Base-by-base conservation (phyloP, 2,113 vertebrate genomes). In the Oryzias woworae region DNA sequence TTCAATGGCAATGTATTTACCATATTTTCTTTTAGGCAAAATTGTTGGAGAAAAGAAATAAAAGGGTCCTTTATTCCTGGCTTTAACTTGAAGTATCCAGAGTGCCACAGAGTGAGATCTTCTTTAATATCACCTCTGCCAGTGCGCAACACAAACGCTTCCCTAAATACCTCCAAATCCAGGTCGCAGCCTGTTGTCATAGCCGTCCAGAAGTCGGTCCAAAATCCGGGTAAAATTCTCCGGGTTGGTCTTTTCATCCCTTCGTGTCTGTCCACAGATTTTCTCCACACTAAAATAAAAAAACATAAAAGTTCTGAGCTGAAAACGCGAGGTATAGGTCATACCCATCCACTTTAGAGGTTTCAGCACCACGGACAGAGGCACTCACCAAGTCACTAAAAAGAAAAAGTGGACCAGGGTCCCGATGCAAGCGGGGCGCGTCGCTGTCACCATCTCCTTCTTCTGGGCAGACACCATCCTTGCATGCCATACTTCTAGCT, bases 191-290 rank as follows among this genome's bases (percentile, higher is more conserved):
- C 97, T 93, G 93, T 95, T 98, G 92, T 98, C 97, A 90, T 98
- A 98, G 61, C 96, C 96, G 87, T 98, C 95, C 89, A 98, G 91
- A 81, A 98, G 95, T 88, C 94, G 91, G 90, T 98, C 96, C 85
- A 98, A 87, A 87, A 98, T 98, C 62, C 92, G 94, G 36, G 97
- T 98, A 88, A 98, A 98, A 96, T 98, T 98, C 88, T 96, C 95
- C 52, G 95, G 94, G 75, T 94, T 93, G 65, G 96, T 89, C 92
- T 92, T 94, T 66, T 98, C 97, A 88, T 98, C 93, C 88, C 91
- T 95, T 87, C 80, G 90, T 85, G 90, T 89, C 84, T 95, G 92
- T 79, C 92, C 95, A 16, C 92, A 92, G 78, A 88, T 92, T 85
- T 89, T 92, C 86, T 89, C 94, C 81, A 94, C 89, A 83, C 96